Evolutionary conservation across 2,113 vertebrate genomes (phyloP).

Genomic region (Ciconia maguari): DNA sequence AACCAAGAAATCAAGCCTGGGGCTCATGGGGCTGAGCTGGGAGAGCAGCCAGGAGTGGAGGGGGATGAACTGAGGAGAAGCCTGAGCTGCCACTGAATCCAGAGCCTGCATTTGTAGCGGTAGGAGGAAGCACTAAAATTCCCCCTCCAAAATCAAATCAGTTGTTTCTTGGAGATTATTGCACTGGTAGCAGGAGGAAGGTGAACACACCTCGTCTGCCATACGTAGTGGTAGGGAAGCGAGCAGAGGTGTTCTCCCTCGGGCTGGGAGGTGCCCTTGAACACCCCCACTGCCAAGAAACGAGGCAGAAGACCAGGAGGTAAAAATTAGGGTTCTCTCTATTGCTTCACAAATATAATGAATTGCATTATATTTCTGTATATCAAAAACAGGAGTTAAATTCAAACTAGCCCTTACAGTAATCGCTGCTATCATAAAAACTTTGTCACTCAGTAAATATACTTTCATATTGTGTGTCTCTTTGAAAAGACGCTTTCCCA

Average conservation of each 20-base stretch:
- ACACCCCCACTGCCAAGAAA: accelerated
- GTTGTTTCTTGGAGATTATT: too few species aligned
- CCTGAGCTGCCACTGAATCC: background rate
- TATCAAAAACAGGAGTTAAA: background rate
- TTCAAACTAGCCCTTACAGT: background rate
- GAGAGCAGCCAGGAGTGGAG: background rate
- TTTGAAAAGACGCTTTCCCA: background rate
- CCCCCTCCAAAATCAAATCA: too few species aligned
- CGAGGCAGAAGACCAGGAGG: background rate
- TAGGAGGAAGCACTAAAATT: background rate
- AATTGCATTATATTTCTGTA: background rate
- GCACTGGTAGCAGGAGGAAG: background rate
- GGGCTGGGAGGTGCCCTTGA: accelerated
- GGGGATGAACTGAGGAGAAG: background rate
- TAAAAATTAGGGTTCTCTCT: background rate
- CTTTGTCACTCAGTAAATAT: background rate
- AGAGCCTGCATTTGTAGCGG: accelerated
- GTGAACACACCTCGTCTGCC: background rate
- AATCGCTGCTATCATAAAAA: background rate
- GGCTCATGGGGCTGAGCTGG: background rate
- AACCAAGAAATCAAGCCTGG: background rate
- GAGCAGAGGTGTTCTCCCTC: background rate
- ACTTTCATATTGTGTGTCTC: background rate
- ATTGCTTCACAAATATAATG: background rate
- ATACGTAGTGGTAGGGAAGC: accelerated